Base-by-base conservation (phyloP, 1,140 invertebrate species). In the Drosophila kurseongensis region DNA sequence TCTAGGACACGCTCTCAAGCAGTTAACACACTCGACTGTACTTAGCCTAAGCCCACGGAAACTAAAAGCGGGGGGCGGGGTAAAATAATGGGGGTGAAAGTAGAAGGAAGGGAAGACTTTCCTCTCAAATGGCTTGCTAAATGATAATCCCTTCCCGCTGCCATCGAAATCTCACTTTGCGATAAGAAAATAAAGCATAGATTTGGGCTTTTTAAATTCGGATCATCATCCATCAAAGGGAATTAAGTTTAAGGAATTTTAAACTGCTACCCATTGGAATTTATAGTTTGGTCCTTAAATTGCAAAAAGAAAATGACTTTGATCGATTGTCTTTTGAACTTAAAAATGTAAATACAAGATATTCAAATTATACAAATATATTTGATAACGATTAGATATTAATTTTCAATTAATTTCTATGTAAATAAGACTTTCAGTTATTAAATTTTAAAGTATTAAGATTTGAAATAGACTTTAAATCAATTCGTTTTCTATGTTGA, bases 11-110 rank as follows among this genome's bases (percentile, higher is more conserved):
- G 68, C 68, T 73, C 56, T 51, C 56, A 38, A 73, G 48, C 69
- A 45, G 56, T 73, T 73, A 73, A 74, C 68, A 54, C 69, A 74
- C 45, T 73, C 38, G 55, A 50, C 56, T 73, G 69, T 73, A 72
- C 56, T 73, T 72, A 59, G 67, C 36, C 48, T 60, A 72, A 73
- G 67, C 69, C 67, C 48, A 67, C n/a, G 61, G 32, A 68, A 68
- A 68, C 61, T 67, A 54, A 44, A 38, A 23, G 6, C 5, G 4
- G n/a, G 48, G 48, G 27, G 4, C 8, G 4, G 18, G 5, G 18
- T 27, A 13, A 23, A 48, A 35, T 51, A 12, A 35, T 14, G 23
- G 38, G 56, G 16, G 14, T 36, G 54, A 42, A 62, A 41, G 4
- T 54, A 16, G 23, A n/a, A 16, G 4, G 8, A 4, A 12, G 9